Conservation (phyloP, 2,113 vertebrate genomes). For the Myiozetetes cayanensis region DNA sequence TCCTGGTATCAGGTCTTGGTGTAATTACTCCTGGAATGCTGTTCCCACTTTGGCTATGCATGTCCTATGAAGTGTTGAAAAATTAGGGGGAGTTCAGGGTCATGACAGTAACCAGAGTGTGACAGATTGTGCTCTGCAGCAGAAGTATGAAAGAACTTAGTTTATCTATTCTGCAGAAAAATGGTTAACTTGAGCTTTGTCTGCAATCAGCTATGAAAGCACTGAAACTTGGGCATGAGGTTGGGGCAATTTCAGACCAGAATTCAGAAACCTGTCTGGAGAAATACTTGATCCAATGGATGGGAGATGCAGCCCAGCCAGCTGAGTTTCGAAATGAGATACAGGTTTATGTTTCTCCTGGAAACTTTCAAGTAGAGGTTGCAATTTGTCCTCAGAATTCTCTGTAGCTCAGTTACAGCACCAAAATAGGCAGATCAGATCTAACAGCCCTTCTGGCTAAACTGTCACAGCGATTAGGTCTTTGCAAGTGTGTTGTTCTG, state of each 20-base stretch:
- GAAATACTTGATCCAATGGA: not conserved
- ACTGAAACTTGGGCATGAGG: not conserved
- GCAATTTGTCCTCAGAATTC: not conserved
- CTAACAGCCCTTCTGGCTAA: not conserved
- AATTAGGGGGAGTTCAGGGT: not conserved
- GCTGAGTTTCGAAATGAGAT: not conserved
- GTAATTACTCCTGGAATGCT: not conserved
- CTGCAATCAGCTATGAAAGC: not conserved
- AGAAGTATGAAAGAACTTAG: not conserved
- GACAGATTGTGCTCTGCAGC: not conserved
- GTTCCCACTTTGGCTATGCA: not conserved
- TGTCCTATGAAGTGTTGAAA: not conserved
- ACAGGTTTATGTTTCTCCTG: not conserved
- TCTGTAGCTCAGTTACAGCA: not conserved
- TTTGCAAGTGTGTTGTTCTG: not conserved
- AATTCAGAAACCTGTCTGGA: not conserved
- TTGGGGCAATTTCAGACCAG: not conserved
- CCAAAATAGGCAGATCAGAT: not conserved
- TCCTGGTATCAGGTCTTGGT: not conserved
- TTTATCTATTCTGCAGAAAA: not conserved
- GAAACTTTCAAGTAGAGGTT: not conserved
- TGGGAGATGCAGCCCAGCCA: not conserved
- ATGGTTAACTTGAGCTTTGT: not conserved
- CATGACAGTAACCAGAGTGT: not conserved
- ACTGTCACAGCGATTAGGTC: not conserved